A percentile compares a stretch with the other conserved stretches of the same genome.
Evolutionary conservation across 1,140 invertebrate species (phyloP).

Genomic region (Agraylea sexmaculata): DNA sequence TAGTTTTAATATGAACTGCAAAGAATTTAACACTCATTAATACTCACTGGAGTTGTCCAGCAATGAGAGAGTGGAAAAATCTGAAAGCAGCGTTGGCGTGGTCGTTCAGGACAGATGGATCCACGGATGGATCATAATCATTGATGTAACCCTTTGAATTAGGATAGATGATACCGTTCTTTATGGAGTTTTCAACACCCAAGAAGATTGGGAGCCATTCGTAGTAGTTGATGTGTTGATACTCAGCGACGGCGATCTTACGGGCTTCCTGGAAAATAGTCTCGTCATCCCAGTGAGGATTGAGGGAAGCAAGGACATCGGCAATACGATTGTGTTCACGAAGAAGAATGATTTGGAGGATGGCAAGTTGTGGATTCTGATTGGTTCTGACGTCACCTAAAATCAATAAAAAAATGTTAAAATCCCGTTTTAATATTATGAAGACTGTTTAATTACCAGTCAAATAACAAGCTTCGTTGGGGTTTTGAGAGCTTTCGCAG

Average conservation of each 20-base stretch:
- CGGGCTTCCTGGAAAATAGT: slow-evolving; percentile 77
- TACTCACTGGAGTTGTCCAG: slow-evolving; percentile 63
- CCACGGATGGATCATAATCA: slow-evolving; percentile 72
- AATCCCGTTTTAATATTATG: not conserved
- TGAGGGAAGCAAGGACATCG: slow-evolving; percentile 53
- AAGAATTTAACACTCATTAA: slow-evolving; percentile 1
- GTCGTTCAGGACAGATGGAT: slow-evolving; percentile 71
- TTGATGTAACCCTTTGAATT: slow-evolving; percentile 53
- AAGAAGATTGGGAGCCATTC: slow-evolving; percentile 77
- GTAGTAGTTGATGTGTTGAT: slow-evolving; percentile 78
- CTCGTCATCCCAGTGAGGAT: slow-evolving; percentile 82
- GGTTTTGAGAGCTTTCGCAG: slow-evolving; percentile 44
- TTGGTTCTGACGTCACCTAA: slow-evolving; percentile 76
- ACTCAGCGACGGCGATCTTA: slow-evolving; percentile 61
- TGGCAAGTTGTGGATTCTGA: slow-evolving; percentile 70
- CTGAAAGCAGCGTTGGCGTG: slow-evolving; percentile 79
- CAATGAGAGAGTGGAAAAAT: slow-evolving; percentile 76
- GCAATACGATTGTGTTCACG: slow-evolving; percentile 88
- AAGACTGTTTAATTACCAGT: slow-evolving; percentile 39
- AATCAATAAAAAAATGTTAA: slow-evolving; percentile 9
- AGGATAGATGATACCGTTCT: slow-evolving; percentile 58
- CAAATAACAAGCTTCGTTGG: slow-evolving; percentile 55
- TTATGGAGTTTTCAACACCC: slow-evolving; percentile 52
- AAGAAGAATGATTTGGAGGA: slow-evolving; percentile 72
- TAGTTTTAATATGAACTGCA: not conserved